phyloP scores from a whole-genome alignment of 2,888 invertebrate species.

The Molanna angustata region DNA sequence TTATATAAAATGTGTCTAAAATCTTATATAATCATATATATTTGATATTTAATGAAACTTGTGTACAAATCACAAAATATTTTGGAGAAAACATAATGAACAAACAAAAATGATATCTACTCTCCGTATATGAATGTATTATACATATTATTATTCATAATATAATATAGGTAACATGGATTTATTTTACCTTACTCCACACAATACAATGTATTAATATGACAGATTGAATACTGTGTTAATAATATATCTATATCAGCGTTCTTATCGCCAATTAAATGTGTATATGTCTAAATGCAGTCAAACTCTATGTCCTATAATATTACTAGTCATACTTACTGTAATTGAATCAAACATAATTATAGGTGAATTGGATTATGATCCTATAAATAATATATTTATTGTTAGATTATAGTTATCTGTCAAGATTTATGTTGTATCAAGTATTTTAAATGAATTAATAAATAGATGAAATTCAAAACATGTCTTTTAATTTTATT shows the following conservation, averaged over 20 bases:
- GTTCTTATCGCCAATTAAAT: conserved; percentile 24
- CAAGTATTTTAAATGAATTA: conserved; percentile 32
- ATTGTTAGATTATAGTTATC: conserved; percentile 30
- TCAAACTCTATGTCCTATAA: conserved; percentile 27
- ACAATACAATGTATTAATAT: no score
- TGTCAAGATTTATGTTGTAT: conserved; percentile 33
- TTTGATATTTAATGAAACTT: not conserved
- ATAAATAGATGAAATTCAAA: conserved; percentile 32
- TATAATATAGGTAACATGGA: no score
- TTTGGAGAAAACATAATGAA: no score
- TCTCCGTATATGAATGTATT: no score
- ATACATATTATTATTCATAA: no score
- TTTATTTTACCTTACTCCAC: no score
- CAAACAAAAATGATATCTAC: no score
- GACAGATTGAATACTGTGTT: no score
- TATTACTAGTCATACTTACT: conserved; percentile 22
- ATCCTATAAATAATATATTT: conserved; percentile 20
- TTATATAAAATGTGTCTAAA: no score
- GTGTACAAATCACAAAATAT: not conserved
- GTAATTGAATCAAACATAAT: conserved; percentile 31
- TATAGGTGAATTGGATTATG: conserved; percentile 26
- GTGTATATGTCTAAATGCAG: conserved; percentile 27
- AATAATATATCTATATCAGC: conserved; percentile 20
- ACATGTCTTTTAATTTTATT: no score
- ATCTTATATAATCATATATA: not conserved